phyloP scores from a whole-genome alignment of 2,113 vertebrate genomes.

The Solenodon paradoxus region DNA sequence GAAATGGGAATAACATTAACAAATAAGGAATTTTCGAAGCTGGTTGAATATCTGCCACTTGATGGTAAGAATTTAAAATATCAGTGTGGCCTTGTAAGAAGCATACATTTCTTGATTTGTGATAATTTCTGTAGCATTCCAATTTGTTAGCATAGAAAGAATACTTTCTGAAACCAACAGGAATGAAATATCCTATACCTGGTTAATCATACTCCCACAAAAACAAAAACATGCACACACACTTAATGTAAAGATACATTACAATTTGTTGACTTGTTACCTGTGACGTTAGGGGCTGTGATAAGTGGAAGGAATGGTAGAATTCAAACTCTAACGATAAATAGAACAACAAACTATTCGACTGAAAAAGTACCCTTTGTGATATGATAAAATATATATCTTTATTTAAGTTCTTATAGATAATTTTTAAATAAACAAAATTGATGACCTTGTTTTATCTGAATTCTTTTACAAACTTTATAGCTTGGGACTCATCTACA shows the following conservation, averaged over 20 bases:
- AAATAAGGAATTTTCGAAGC: not conserved
- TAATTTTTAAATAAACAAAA: not conserved
- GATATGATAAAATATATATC: not conserved
- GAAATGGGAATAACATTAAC: conserved; percentile 9
- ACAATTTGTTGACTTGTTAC: not conserved
- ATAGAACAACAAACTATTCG: too few species aligned
- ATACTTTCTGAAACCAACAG: not conserved
- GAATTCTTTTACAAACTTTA: too few species aligned
- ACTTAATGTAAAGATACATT: not conserved
- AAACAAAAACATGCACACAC: too few species aligned
- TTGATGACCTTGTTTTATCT: not conserved
- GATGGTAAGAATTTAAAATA: conserved; percentile 31
- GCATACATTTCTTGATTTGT: not conserved
- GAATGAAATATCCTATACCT: too few species aligned
- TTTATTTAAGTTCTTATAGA: not conserved
- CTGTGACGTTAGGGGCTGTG: not conserved
- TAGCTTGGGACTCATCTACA: not conserved
- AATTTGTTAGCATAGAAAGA: not conserved
- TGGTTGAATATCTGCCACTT: not conserved
- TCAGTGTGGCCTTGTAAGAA: not conserved
- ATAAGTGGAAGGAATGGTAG: not conserved
- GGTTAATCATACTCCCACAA: too few species aligned
- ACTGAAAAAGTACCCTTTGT: not conserved
- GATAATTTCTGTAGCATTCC: not conserved
- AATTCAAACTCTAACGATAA: not conserved